Conservation (phyloP, 2,113 vertebrate genomes). For the Danionella cerebrum region DNA sequence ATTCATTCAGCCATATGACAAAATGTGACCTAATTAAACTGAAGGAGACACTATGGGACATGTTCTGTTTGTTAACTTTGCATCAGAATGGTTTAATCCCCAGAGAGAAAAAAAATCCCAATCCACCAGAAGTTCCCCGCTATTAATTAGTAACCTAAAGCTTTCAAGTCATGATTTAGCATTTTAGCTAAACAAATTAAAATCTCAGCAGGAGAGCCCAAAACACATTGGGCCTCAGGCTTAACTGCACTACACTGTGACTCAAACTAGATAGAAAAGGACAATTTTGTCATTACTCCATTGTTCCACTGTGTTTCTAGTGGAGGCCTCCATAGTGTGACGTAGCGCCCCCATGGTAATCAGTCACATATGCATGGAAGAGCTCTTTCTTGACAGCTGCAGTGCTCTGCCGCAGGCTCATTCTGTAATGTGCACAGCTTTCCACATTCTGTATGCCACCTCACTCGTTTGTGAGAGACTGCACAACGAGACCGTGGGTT, state of each 20-base stretch:
- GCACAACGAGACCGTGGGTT: background rate
- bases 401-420: slow-evolving; percentile 6
- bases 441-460: background rate
- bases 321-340: background rate
- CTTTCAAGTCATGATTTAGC: slow-evolving; percentile 21
- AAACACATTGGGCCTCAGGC: slow-evolving; percentile 1
- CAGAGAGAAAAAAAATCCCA: slow-evolving; percentile 2
- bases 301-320: background rate
- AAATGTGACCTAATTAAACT: slow-evolving; percentile 28
- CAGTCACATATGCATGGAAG: slow-evolving; percentile 7
- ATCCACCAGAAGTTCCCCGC: background rate
- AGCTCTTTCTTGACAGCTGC: slow-evolving; percentile 28
- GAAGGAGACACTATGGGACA: slow-evolving; percentile 5
- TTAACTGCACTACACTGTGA: background rate
- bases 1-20: slow-evolving; percentile 28
- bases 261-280: background rate
- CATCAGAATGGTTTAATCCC: background rate
- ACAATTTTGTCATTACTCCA: background rate
- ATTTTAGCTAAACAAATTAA: slow-evolving; percentile 31
- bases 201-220: slow-evolving; percentile 17
- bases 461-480: background rate
- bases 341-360: background rate
- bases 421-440: slow-evolving; percentile 12
- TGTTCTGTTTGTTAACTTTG: slow-evolving; percentile 4
- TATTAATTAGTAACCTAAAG: slow-evolving; percentile 30